Evolutionary conservation across 2,888 invertebrate species (phyloP).

Genomic region (Pharmacophagus antenor): DNA sequence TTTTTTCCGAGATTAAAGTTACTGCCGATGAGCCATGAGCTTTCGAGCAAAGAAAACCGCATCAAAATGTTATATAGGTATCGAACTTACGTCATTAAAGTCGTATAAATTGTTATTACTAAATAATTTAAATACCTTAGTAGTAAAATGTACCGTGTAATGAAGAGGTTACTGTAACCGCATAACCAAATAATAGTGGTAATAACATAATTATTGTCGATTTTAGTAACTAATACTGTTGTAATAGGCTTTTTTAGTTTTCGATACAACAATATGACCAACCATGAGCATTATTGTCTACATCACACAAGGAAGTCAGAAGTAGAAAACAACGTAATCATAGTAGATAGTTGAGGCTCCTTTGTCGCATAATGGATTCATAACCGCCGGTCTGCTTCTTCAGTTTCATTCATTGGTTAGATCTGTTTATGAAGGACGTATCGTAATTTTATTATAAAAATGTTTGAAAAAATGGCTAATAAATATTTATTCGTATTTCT

Average conservation of each 20-base stretch:
- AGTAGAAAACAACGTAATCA: neutral
- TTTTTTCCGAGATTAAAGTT: neutral
- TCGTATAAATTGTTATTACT: too few relatives aligned
- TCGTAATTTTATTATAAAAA: neutral
- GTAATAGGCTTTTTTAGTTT: too few relatives aligned
- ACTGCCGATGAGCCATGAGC: neutral
- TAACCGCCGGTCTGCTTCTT: neutral
- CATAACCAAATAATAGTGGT: too few relatives aligned
- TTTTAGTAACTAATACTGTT: too few relatives aligned
- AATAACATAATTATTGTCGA: too few relatives aligned
- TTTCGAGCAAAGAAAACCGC: neutral
- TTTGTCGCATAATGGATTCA: constrained; percentile 4
- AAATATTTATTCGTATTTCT: neutral
- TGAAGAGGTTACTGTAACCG: too few relatives aligned
- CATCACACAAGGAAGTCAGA: neutral
- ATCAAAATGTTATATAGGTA: neutral
- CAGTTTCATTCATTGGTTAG: neutral
- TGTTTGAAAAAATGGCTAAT: neutral
- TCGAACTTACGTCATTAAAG: neutral
- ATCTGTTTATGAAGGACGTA: neutral
- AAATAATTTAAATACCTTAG: too few relatives aligned
- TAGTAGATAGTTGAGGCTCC: constrained; percentile 2
- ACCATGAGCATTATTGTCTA: neutral
- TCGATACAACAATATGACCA: neutral
- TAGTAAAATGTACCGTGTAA: too few relatives aligned